A percentile compares a stretch with the other conserved stretches of the same genome.
Conservation (phyloP, 1,140 invertebrate species). For the Doryteuthis pealeii region DNA sequence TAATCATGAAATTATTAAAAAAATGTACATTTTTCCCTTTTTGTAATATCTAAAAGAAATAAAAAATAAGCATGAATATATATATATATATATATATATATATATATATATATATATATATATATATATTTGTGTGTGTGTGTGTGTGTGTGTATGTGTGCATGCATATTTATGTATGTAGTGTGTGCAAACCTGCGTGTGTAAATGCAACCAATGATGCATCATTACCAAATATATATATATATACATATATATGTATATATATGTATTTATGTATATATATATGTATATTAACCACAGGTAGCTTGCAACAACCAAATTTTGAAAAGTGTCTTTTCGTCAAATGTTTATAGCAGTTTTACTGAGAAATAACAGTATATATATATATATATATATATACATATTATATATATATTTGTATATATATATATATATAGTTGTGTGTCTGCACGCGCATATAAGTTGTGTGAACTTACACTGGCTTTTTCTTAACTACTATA, state of each 20-base stretch:
- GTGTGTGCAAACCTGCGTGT: background rate
- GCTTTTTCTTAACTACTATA: too few relatives aligned
- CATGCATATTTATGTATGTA: slow-evolving; percentile 5
- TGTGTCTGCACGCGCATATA: too few relatives aligned
- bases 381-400: slow-evolving; percentile 1
- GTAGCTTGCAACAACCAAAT: too few relatives aligned
- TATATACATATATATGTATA: background rate
- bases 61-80: background rate
- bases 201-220: background rate
- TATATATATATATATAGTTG: too few relatives aligned
- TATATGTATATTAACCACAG: background rate
- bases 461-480: too few relatives aligned
- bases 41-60: too few relatives aligned
- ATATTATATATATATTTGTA: background rate
- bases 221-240: background rate
- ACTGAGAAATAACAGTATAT: too few relatives aligned
- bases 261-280: background rate
- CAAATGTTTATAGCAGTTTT: too few relatives aligned
- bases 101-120: slow-evolving; percentile 14
- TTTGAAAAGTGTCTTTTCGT: too few relatives aligned
- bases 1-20: too few relatives aligned
- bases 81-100: slow-evolving; percentile 9
- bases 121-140: slow-evolving; percentile 5
- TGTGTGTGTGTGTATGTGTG: slow-evolving; percentile 12
- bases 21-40: too few relatives aligned